Conservation (phyloP, 2,888 invertebrate species). For the Morpho deidamia region DNA sequence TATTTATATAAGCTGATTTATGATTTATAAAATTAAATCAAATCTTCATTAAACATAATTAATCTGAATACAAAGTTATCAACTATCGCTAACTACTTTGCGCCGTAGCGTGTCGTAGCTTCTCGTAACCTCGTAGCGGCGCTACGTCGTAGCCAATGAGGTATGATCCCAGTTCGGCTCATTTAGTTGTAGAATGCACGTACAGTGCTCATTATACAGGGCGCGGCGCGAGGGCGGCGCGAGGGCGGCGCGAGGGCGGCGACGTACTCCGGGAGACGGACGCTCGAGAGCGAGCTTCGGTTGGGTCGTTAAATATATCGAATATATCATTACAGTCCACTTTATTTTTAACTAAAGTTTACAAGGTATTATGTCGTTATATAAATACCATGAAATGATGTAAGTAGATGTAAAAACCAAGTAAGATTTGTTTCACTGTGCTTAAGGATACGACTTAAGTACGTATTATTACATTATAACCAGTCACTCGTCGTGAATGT, state of each 20-base stretch:
- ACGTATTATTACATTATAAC: no score
- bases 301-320: no score
- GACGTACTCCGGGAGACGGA: neutral
- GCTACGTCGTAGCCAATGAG: slow-evolving; percentile 6
- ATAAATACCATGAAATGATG: no score
- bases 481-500: no score
- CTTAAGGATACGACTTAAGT: no score
- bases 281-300: neutral
- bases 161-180: slow-evolving; percentile 3
- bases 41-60: neutral
- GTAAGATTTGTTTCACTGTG: no score
- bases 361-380: no score
- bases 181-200: slow-evolving; percentile 3
- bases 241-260: neutral
- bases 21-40: neutral
- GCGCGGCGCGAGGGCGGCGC: neutral
- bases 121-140: neutral
- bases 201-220: slow-evolving; percentile 3
- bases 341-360: no score
- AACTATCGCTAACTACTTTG: neutral
- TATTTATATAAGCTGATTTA: no score
- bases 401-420: no score
- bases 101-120: neutral
- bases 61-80: neutral
- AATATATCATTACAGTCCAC: no score